Evolutionary conservation across 2,797 vertebrate genomes (phyloP), one percentile per base, ranked within the genome.

Genomic region (Sebastolobus alascanus): DNA sequence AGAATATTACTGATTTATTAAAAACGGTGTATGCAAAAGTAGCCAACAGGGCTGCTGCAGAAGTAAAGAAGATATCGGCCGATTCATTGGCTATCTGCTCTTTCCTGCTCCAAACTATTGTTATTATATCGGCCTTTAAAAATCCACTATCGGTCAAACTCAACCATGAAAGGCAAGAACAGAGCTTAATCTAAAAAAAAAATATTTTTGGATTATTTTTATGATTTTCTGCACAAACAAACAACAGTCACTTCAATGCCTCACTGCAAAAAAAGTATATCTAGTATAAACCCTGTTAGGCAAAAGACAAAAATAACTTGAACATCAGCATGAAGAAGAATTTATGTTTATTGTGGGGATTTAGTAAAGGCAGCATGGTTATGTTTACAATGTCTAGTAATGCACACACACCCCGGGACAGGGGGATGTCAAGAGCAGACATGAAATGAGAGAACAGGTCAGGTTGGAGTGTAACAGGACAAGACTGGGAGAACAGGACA

Each of bases 371-470:
- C n/a, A 27, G 29, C 9, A 7, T 20, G 52, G 25, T 50, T 69
- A 8, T 76, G 35, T 68, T 54, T 33, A 46, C 40, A 56, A 58
- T 18, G 8, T 33, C 8, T 38, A 54, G 29, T 43, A 73, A 80
- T 43, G 37, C 12, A 35, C 13, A 58, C 35, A 38, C 14, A 75
- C 38, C 11, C 38, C 38, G 27, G 54, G 65, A 63, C 31, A 56
- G 35, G 11, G 13, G 33, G 37, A 37, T 43, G 33, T 5, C 52
- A 64, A 65, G 13, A 71, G 33, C 29, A 25, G 52, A 69, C 63
- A 74, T 75, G 20, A 73, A 56, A 68, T 56, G 33, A 71, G 55
- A 70, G 55, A 67, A 70, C 67, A 69, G 58, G 69, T 66, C 61
- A 58, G 27, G 16, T 22, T 29, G 11, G 58, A 29, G 27, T 37